phyloP scores from a whole-genome alignment of 2,888 invertebrate genomes.

The Gryllus longicercus region DNA sequence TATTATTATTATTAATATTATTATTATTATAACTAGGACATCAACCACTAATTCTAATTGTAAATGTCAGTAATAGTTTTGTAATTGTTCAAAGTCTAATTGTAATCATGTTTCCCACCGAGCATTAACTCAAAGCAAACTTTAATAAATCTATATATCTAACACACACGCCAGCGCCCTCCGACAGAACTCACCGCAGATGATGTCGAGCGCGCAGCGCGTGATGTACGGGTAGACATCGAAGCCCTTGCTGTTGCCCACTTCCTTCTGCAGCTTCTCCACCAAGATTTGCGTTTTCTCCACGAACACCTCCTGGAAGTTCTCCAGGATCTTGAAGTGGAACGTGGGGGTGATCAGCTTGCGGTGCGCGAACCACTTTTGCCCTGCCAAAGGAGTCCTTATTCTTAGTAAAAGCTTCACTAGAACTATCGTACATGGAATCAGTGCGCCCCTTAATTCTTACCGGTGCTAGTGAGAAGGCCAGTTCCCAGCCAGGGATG shows the following conservation, averaged over 20 bases:
- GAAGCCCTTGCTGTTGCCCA: slow-evolving; percentile 60
- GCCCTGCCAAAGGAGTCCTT: slow-evolving; percentile 39
- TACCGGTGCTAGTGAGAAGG: too few species aligned
- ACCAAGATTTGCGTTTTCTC: slow-evolving; percentile 53
- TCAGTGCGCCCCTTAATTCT: too few species aligned
- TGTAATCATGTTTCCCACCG: too few species aligned
- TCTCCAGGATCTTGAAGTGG: slow-evolving; percentile 52
- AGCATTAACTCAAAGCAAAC: too few species aligned
- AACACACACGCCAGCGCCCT: background rate
- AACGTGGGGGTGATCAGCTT: slow-evolving; percentile 53
- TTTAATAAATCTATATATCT: background rate
- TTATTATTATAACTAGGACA: too few species aligned
- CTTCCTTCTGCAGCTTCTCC: slow-evolving; percentile 62
- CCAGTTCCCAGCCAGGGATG: too few species aligned
- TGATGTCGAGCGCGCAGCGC: slow-evolving; percentile 61
- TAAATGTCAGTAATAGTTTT: too few species aligned
- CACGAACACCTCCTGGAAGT: slow-evolving; percentile 51
- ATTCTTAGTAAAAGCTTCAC: too few species aligned
- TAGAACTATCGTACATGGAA: too few species aligned
- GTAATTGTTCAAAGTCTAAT: too few species aligned
- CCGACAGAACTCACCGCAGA: slow-evolving; percentile 45
- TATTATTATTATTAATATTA: too few species aligned
- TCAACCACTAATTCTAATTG: too few species aligned
- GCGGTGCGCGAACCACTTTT: slow-evolving; percentile 49
- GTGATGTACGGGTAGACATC: slow-evolving; percentile 83